Conservation (phyloP, 2,797 vertebrate genomes). For the Gallinago stenura region DNA sequence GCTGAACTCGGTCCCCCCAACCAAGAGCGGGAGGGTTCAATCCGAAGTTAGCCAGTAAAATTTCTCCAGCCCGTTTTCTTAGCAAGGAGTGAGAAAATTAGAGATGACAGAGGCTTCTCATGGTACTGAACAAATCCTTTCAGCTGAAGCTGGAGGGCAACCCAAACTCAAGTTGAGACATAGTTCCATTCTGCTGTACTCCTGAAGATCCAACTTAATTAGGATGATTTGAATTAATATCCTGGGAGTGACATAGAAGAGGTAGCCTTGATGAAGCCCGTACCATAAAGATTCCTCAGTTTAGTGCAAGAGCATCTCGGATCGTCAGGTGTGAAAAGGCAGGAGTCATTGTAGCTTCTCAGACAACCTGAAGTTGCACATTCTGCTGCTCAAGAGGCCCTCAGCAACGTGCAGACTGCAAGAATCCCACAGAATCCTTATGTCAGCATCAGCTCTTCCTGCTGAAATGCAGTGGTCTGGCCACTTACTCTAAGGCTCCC, state of each 20-base stretch:
- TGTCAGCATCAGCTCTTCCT: neutral
- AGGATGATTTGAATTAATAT: neutral
- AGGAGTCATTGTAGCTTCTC: neutral
- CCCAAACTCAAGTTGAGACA: neutral
- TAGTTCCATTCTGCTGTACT: neutral
- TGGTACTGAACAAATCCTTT: neutral
- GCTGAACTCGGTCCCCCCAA: neutral
- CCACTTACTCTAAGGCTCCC: neutral
- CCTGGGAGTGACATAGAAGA: neutral
- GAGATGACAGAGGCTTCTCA: neutral
- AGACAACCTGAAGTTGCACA: neutral
- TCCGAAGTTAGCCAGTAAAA: neutral
- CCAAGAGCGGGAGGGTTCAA: neutral
- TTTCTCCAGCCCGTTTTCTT: neutral
- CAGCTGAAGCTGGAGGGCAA: neutral
- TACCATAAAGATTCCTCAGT: neutral
- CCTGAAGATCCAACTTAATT: neutral
- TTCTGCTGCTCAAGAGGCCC: neutral
- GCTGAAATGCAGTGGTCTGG: neutral
- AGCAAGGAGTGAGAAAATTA: neutral
- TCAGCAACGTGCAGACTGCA: neutral
- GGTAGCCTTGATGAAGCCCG: neutral
- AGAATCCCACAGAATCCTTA: neutral
- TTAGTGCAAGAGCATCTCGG: neutral
- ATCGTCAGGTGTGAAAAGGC: neutral